These are phyloP conservation scores for Eurytoma adleriae DNA, from an alignment of 2,888 invertebrate species.

Conservation along the genomic window DNA sequence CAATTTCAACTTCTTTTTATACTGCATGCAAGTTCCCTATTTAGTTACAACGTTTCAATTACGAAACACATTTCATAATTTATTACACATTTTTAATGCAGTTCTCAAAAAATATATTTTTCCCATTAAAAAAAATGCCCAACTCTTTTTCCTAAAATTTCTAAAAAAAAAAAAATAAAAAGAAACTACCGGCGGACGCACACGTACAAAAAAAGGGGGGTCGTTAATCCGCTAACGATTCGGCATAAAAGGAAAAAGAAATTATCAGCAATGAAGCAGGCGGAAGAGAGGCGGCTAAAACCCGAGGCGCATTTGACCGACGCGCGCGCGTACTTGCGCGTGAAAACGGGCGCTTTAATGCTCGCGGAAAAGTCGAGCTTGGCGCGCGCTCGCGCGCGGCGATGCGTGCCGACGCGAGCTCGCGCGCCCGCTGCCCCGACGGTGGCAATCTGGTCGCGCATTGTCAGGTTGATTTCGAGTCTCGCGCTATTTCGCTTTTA, in stretches of 20 bases:
- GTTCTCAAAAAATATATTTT: too few relatives aligned
- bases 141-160: too few relatives aligned
- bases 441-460: slow-evolving; percentile 20
- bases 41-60: too few relatives aligned
- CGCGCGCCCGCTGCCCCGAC: not conserved
- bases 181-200: not conserved
- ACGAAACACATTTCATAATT: too few relatives aligned
- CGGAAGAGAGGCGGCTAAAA: not conserved
- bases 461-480: slow-evolving; percentile 41
- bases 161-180: not conserved
- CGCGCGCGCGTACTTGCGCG: not conserved
- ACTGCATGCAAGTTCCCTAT: too few relatives aligned
- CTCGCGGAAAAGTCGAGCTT: slow-evolving; percentile 27
- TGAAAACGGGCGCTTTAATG: slow-evolving; percentile 22
- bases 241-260: not conserved
- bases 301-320: slow-evolving; percentile 22
- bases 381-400: slow-evolving; percentile 10
- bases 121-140: too few relatives aligned
- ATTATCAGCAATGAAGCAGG: slow-evolving; percentile 1
- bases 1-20: too few relatives aligned
- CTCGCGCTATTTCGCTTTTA: slow-evolving; percentile 30
- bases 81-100: too few relatives aligned
- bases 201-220: not conserved
- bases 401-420: not conserved
- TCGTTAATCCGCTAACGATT: not conserved